Base-by-base conservation (phyloP, 2,888 invertebrate genomes). In the Blastobasis adustella region DNA sequence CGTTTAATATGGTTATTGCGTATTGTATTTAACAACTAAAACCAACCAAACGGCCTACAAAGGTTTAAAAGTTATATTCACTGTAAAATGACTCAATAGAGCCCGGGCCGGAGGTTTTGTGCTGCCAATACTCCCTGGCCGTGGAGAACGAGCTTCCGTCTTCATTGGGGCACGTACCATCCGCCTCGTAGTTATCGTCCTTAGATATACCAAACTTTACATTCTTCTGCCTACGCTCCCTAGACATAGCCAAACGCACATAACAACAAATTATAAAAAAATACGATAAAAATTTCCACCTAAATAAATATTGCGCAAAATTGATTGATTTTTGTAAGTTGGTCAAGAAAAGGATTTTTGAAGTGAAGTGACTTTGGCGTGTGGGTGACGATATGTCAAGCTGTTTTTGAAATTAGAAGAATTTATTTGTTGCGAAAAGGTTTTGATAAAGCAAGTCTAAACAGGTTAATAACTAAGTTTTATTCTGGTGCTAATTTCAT, bases 71-170 rank as follows among this genome's bases (percentile, higher is more conserved):
- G 23, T 23, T 39, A 62, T 57, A 58, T 54, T 56, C 65, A 63
- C 71, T 69, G 38, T 71, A 53, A 40, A 67, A n/a, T 0, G 70
- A 58, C n/a, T 76, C 71, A 4, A 23, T 2, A 23, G 23, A 23
- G 23, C 23, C 42, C 7, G 42, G 10, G 5, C n/a, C 42, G 5
- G 42, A 10, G 52, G 76, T 75, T 66, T 73, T 71, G 38, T 76
- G 76, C 54, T 78, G 71, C 86, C 86, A 87, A 56, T 86, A 87
- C 47, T 84, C 79, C 9, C 83, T 59, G 0, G 83, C 71, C 0
- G 79, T 79, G 40, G 54, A 66, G 53, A 86, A 87, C 6, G 71
- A 61, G 47, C 51, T 73, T 0, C 74, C 82, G 7, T 81, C 80
- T 2, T 62, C 58, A 0, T 67, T 61, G 23, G 63, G 67, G 4